These are phyloP conservation scores for Cyclophora albipunctata DNA, from an alignment of 2,888 invertebrate species.

Conservation along the genomic window DNA sequence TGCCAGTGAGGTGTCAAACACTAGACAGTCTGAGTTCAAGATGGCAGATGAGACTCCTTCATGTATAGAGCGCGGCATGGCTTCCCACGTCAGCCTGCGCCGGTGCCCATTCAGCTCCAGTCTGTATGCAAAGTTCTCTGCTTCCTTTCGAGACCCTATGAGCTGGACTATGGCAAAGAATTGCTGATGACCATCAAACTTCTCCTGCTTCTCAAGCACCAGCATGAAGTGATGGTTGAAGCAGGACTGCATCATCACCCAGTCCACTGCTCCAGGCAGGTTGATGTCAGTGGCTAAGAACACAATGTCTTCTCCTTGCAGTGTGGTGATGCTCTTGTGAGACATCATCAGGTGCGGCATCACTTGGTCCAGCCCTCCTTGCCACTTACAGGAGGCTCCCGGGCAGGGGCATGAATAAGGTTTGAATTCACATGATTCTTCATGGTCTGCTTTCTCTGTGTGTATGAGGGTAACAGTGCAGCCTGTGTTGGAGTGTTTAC, in stretches of 20 bases:
- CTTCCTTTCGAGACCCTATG: conserved; percentile 98
- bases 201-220: conserved; percentile 98
- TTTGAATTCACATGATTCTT: conserved; percentile 98
- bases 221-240: conserved; percentile 99
- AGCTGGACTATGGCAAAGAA: conserved; percentile 99
- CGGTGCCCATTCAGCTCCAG: conserved; percentile 97
- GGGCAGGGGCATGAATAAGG: conserved; percentile 99
- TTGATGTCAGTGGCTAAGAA: conserved; percentile 99
- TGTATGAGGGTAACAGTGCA: conserved; percentile 94
- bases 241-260: conserved; percentile 99
- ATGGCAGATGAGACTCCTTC: conserved; percentile 99
- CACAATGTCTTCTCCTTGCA: conserved; percentile 99
- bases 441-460: conserved; percentile 99
- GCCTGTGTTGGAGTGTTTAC: conserved; percentile 97
- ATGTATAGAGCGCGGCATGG: conserved; percentile 98
- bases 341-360: conserved; percentile 98
- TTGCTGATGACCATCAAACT: conserved; percentile 96
- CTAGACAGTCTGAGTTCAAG: conserved; percentile 97
- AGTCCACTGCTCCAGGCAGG: conserved; percentile 98
- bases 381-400: conserved; percentile 99
- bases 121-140: conserved; percentile 99
- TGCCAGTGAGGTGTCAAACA: conserved; percentile 98
- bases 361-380: conserved; percentile 97
- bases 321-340: conserved; percentile 98
- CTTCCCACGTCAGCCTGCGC: conserved; percentile 98